A percentile compares a stretch with the other conserved stretches of the same genome.
Conservation (phyloP, 2,888 invertebrate species). For the Heliconius ismenius region DNA sequence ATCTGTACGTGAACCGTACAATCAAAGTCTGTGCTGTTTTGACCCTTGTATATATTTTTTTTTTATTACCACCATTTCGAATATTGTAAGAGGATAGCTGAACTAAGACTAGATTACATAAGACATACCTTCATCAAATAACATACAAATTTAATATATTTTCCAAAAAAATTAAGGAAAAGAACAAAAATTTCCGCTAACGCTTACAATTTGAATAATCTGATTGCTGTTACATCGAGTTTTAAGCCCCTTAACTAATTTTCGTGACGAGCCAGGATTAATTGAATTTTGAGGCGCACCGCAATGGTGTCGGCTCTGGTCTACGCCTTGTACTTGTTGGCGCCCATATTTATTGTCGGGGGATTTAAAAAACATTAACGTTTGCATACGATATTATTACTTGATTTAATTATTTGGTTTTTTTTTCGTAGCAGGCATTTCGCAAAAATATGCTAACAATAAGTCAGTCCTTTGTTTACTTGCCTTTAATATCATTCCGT, state of each 20-base stretch:
- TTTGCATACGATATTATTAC: background rate
- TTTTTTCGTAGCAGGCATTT: too few relatives aligned
- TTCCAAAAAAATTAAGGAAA: background rate
- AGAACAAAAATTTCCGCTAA: constrained; percentile 23
- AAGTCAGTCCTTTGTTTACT: too few relatives aligned
- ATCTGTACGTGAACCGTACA: too few relatives aligned
- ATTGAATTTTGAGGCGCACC: constrained; percentile 56
- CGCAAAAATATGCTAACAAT: too few relatives aligned
- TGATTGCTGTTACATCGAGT: constrained; percentile 43
- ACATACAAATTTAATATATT: background rate
- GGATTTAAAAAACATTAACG: background rate
- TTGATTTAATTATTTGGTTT: too few relatives aligned
- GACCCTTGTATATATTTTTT: too few relatives aligned
- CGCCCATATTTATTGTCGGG: background rate
- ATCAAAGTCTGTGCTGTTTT: too few relatives aligned
- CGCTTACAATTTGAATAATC: constrained; percentile 36
- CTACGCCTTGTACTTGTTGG: constrained; percentile 16
- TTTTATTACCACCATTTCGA: too few relatives aligned
- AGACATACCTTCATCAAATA: too few relatives aligned
- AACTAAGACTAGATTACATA: too few relatives aligned
- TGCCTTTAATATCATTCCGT: too few relatives aligned
- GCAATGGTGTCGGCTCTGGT: constrained; percentile 26
- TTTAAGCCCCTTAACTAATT: constrained; percentile 65
- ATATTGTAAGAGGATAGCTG: too few relatives aligned
- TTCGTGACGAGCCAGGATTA: constrained; percentile 66